These are phyloP conservation scores for Troides aeacus DNA, from an alignment of 2,888 invertebrate species.

Conservation along the genomic window DNA sequence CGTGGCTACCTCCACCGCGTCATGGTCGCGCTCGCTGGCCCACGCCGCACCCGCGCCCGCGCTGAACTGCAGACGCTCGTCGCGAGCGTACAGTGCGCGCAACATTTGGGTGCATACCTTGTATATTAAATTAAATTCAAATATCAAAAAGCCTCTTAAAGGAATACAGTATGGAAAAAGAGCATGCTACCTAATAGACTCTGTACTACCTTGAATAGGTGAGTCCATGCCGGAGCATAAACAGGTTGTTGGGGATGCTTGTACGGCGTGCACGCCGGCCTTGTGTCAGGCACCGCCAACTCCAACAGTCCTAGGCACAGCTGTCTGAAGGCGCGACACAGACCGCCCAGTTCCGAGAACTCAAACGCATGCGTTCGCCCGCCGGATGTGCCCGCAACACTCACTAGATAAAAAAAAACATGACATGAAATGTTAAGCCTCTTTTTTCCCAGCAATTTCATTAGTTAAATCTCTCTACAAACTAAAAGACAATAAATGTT, in stretches of 20 bases:
- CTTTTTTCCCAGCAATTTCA: no score
- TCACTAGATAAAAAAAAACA: slow-evolving; percentile 32
- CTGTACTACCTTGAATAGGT: slow-evolving; percentile 84
- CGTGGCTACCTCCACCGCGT: slow-evolving; percentile 54
- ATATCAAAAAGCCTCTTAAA: no score
- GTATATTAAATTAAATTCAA: neutral
- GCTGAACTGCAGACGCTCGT: slow-evolving; percentile 84
- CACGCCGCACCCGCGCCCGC: slow-evolving; percentile 54
- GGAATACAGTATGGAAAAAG: no score
- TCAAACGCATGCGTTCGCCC: slow-evolving; percentile 82
- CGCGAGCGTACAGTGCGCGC: slow-evolving; percentile 91
- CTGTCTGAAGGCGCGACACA: slow-evolving; percentile 87
- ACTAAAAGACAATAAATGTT: no score
- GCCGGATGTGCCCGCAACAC: slow-evolving; percentile 23
- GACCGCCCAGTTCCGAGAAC: slow-evolving; percentile 85
- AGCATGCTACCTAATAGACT: neutral
- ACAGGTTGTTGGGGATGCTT: slow-evolving; percentile 39
- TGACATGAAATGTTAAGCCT: neutral
- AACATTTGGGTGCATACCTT: slow-evolving; percentile 87
- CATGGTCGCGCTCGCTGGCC: slow-evolving; percentile 62
- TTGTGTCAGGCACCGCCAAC: slow-evolving; percentile 89
- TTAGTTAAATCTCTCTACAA: no score
- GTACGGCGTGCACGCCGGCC: slow-evolving; percentile 61
- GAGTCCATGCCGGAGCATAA: slow-evolving; percentile 86
- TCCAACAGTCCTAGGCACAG: slow-evolving; percentile 92